Conservation (phyloP, 2,113 vertebrate genomes). For the Alectura lathami region DNA sequence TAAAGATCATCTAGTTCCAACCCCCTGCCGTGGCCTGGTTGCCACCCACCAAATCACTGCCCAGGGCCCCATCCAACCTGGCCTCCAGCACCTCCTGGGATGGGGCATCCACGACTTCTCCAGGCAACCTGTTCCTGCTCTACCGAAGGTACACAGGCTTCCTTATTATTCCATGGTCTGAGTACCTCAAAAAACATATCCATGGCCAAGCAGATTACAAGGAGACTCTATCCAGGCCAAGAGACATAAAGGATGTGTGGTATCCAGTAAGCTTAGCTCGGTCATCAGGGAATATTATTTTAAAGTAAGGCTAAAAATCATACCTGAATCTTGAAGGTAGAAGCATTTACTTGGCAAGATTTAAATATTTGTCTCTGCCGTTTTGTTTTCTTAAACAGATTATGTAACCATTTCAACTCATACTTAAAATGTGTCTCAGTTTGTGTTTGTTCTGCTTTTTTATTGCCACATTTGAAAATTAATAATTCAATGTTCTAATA, state of each 20-base stretch:
- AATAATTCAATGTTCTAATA: slow-evolving; percentile 95
- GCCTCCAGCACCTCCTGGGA: no score
- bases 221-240: neutral
- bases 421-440: slow-evolving; percentile 71
- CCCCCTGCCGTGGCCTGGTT: no score
- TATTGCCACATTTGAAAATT: slow-evolving; percentile 82
- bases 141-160: neutral
- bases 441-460: slow-evolving; percentile 81
- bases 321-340: neutral
- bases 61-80: no score
- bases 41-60: no score
- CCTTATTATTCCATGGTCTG: neutral
- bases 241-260: neutral
- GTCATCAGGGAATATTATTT: slow-evolving; percentile 1
- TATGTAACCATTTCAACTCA: slow-evolving; percentile 66
- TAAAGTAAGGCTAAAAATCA: slow-evolving; percentile 20
- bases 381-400: slow-evolving; percentile 61
- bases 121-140: no score
- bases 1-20: no score
- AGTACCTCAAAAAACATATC: neutral
- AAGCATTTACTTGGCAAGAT: slow-evolving; percentile 43
- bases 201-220: neutral
- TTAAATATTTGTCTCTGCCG: slow-evolving; percentile 47
- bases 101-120: no score
- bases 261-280: neutral